phyloP scores from a whole-genome alignment of 2,888 invertebrate genomes.

The Deilephila elpenor region DNA sequence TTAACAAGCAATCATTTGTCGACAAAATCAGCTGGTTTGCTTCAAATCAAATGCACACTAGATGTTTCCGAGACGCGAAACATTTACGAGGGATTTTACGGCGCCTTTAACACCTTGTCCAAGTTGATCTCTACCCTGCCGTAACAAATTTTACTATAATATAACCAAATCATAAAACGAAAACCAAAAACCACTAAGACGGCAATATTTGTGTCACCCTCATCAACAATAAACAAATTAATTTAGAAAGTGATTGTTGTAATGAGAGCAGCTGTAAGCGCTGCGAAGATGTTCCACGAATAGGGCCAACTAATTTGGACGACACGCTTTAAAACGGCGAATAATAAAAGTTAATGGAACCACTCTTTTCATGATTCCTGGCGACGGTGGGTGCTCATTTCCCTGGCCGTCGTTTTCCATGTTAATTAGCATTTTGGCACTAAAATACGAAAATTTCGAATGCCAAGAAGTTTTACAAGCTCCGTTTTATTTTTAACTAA shows the following conservation, averaged over 20 bases:
- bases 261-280: slow-evolving; percentile 63
- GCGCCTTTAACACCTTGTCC: no score
- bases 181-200: slow-evolving; percentile 27
- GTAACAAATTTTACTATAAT: no score
- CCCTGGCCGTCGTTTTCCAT: slow-evolving; percentile 70
- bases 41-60: no score
- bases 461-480: slow-evolving; percentile 51
- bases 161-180: neutral
- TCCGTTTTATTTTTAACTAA: slow-evolving; percentile 36
- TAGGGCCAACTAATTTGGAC: slow-evolving; percentile 82
- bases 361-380: slow-evolving; percentile 79
- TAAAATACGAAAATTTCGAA: slow-evolving; percentile 75
- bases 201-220: slow-evolving; percentile 38
- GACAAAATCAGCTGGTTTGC: no score
- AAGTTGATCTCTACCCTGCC: no score
- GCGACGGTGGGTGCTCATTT: slow-evolving; percentile 75
- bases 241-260: slow-evolving; percentile 63
- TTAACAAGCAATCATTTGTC: no score
- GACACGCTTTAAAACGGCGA: slow-evolving; percentile 79
- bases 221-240: slow-evolving; percentile 52
- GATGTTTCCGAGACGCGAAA: no score
- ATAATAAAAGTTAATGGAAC: slow-evolving; percentile 83
- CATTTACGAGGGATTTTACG: no score
- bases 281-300: slow-evolving; percentile 70
- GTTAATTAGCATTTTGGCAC: slow-evolving; percentile 83